Base-by-base conservation (phyloP, 1,140 invertebrate species). In the Portunus trituberculatus region DNA sequence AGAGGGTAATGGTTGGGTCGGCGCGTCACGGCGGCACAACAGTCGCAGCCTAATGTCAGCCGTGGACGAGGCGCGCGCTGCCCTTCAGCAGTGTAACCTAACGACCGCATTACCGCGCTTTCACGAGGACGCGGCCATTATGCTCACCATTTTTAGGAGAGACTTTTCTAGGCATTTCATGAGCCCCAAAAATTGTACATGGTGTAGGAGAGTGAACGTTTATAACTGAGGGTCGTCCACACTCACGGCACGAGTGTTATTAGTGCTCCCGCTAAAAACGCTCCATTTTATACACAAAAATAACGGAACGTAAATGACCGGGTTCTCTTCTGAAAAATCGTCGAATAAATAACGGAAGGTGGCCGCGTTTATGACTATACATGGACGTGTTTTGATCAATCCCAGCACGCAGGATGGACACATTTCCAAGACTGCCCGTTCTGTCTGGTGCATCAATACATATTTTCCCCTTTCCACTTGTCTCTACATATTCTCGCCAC, bases 21-120 rank as follows among this genome's bases (percentile, higher is more conserved):
- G 45, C 10, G 28, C 25, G 46, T 39, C 89, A 39, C 7, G 32
- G 14, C 45, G 46, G 32, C 8, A 39, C 45, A 88, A 45, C 52
- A 59, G 67, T 25, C 20, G 20, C 67, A 76, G 67, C 20, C 67
- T n/a, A 76, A 20, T 76, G 20, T 20, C 20, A n/a, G 67, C 6
- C 20, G 67, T n/a, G 67, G 67, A 7, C 20, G 67, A 7, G 67
- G 67, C 6, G 67, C 67, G 67, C 20, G 67, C 20, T 25, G 67
- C n/a, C n/a, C 4, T 76, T 76, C 52, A 76, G 25, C 67, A 2
- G 20, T 76, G 67, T n/a, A 7, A 76, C 20, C 1, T 76, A 76
- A 76, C 67, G 67, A 76, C 67, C 20, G n/a, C n/a, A 76, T 76
- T 76, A 76, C 67, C 67, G 67, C 67, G 67, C 67, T 76, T 76